Base-by-base conservation (phyloP, 2,113 vertebrate genomes). In the Percina caprodes region DNA sequence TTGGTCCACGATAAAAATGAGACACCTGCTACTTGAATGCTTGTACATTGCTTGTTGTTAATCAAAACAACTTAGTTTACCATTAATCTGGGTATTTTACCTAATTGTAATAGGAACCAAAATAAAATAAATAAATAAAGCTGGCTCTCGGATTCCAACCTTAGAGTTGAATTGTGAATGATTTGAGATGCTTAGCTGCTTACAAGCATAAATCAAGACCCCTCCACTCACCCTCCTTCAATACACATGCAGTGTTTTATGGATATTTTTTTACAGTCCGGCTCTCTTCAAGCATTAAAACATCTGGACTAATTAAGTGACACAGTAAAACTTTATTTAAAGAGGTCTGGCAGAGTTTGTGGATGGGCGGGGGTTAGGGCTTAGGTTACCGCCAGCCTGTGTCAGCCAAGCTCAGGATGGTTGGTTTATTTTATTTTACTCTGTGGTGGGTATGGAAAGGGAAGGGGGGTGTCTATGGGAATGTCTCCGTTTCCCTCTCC, bases 381-480 rank as follows among this genome's bases (percentile, higher is more conserved):
- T 92, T 69, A 69, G 70, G 74, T 91, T 94, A 70, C 89, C 26
- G 61, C 23, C 79, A 72, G 82, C 46, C 73, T 87, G 86, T 87
- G 75, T 89, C 84, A 52, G 88, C 79, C 74, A 74, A 81, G 63
- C 83, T 61, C 77, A 72, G 79, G 82, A 81, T 58, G 74, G 66
- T 78, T 91, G 74, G 82, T 92, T 92, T 94, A 88, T 92, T 93
- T 94, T 80, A 85, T 90, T 92, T 91, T 74, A 71, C 87, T 85
- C 77, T 26, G 82, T 54, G 85, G 88, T 87, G 68, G 82, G 83
- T 79, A 87, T 86, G 73, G 60, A 82, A 75, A 74, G 33, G 42
- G 76, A 74, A 48, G 45, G 23, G 72, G 62, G 66, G 65, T 85
- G 70, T 87, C 82, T 80, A n/a, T 79, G 78, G 83, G 86, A 85